phyloP scores from a whole-genome alignment of 2,888 invertebrate genomes.

The Macrophya alboannulata region DNA sequence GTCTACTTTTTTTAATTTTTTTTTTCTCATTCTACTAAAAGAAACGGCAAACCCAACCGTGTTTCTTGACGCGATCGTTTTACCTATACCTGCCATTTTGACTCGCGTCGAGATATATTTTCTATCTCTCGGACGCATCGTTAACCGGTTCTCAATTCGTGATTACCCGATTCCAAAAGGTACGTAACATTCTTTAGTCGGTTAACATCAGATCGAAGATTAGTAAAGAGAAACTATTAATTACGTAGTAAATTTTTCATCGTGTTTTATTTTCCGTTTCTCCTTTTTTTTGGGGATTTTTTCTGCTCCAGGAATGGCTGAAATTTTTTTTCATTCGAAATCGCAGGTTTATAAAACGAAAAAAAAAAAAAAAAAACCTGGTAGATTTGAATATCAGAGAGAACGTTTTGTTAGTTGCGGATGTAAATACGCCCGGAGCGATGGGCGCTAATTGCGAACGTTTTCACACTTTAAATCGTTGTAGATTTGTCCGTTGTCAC shows the following conservation, averaged over 20 bases:
- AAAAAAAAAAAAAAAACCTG: not conserved
- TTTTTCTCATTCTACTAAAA: not conserved
- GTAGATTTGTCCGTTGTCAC: conserved; percentile 55
- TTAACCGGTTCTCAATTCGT: conserved; percentile 4
- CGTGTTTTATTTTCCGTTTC: no score
- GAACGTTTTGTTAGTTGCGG: conserved; percentile 6
- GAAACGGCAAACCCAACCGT: not conserved
- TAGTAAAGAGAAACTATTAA: not conserved
- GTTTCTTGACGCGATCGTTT: conserved; percentile 30
- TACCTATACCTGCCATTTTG: not conserved
- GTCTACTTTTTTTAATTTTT: not conserved
- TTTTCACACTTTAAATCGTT: conserved; percentile 38
- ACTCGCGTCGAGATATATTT: not conserved
- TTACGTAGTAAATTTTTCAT: not conserved
- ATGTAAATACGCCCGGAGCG: conserved; percentile 30
- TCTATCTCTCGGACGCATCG: not conserved
- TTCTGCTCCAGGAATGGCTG: not conserved
- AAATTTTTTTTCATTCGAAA: not conserved
- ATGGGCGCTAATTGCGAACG: conserved; percentile 48
- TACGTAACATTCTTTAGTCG: not conserved
- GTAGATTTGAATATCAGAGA: not conserved
- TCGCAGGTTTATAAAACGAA: not conserved
- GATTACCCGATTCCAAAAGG: not conserved
- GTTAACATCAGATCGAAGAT: not conserved
- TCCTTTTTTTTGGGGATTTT: not conserved